Percentiles rank a stretch among this genome's conserved stretches.
phyloP scores from a whole-genome alignment of 2,888 invertebrate species.

The Stenurella melanura region DNA sequence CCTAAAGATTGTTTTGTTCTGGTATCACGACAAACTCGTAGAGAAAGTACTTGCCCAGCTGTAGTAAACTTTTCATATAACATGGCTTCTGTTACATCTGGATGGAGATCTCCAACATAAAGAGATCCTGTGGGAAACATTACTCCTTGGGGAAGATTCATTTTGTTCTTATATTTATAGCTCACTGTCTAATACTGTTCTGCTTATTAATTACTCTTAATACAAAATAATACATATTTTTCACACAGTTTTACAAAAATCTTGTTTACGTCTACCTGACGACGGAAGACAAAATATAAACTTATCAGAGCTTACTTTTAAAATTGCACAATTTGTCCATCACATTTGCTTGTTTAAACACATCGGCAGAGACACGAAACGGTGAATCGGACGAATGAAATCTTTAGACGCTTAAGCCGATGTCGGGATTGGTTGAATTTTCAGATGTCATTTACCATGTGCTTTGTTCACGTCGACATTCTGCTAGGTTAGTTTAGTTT shows the following conservation, averaged over 20 bases:
- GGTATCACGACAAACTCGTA: slow-evolving; percentile 98
- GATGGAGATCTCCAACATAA: slow-evolving; percentile 99
- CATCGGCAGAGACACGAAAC: not conserved
- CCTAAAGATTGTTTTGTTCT: slow-evolving; percentile 97
- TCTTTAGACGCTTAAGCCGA: not conserved
- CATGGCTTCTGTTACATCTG: slow-evolving; percentile 98
- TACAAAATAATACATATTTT: slow-evolving; percentile 48
- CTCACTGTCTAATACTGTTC: slow-evolving; percentile 47
- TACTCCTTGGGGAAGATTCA: slow-evolving; percentile 72
- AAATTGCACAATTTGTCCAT: not conserved
- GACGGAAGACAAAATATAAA: slow-evolving; percentile 47
- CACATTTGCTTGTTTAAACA: slow-evolving; percentile 21
- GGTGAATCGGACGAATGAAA: not conserved
- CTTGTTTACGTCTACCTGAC: slow-evolving; percentile 51
- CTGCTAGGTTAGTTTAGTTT: not conserved
- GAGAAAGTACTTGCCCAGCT: slow-evolving; percentile 97
- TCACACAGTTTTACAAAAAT: slow-evolving; percentile 50
- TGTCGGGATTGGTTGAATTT: slow-evolving; percentile 8
- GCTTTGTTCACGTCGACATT: not conserved
- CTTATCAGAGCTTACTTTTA: slow-evolving; percentile 44
- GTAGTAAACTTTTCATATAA: slow-evolving; percentile 99
- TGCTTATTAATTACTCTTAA: slow-evolving; percentile 52
- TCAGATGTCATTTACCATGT: not conserved
- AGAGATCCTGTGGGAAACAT: slow-evolving; percentile 95
- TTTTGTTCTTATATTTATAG: slow-evolving; percentile 56